Evolutionary conservation across 2,113 vertebrate genomes (phyloP).

Genomic region (Menura novaehollandiae): DNA sequence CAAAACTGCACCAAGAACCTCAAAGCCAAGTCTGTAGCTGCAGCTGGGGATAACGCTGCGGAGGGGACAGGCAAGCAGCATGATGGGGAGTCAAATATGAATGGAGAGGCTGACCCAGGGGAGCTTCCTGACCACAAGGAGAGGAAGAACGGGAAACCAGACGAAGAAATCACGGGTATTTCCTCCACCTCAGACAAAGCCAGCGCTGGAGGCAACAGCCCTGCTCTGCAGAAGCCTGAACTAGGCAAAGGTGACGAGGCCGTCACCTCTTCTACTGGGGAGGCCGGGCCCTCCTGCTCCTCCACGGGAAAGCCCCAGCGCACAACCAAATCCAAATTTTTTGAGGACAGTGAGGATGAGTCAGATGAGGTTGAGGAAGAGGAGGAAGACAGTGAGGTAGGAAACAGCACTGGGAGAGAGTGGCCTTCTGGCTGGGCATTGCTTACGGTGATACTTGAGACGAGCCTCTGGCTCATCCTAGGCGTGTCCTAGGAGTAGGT

Average conservation of each 20-base stretch:
- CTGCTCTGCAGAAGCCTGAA: slow-evolving; percentile 59
- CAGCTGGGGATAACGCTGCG: slow-evolving; percentile 10
- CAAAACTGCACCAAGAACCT: slow-evolving; percentile 88
- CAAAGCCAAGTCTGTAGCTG: slow-evolving; percentile 55
- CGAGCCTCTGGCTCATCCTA: slow-evolving; percentile 1
- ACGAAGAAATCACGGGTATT: slow-evolving; percentile 65
- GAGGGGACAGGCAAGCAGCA: slow-evolving; percentile 73
- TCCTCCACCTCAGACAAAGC: slow-evolving; percentile 74
- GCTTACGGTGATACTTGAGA: background rate
- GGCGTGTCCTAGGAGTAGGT: slow-evolving; percentile 21
- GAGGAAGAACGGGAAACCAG: slow-evolving; percentile 72
- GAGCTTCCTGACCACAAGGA: slow-evolving; percentile 66
- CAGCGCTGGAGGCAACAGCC: slow-evolving; percentile 57
- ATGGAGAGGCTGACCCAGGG: slow-evolving; percentile 83
- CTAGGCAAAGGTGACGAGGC: slow-evolving; percentile 79
- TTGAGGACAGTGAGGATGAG: slow-evolving; percentile 97
- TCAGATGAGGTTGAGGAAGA: slow-evolving; percentile 90
- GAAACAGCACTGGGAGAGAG: slow-evolving; percentile 56
- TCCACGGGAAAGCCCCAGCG: slow-evolving; percentile 82
- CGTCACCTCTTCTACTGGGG: slow-evolving; percentile 77
- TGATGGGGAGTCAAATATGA: slow-evolving; percentile 72
- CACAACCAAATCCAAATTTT: slow-evolving; percentile 92
- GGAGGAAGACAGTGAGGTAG: slow-evolving; percentile 82
- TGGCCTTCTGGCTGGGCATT: slow-evolving; percentile 24
- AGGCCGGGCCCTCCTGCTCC: slow-evolving; percentile 95